Evolutionary conservation across 2,888 invertebrate species (phyloP).

Genomic region (Torymus aiolomorphi): DNA sequence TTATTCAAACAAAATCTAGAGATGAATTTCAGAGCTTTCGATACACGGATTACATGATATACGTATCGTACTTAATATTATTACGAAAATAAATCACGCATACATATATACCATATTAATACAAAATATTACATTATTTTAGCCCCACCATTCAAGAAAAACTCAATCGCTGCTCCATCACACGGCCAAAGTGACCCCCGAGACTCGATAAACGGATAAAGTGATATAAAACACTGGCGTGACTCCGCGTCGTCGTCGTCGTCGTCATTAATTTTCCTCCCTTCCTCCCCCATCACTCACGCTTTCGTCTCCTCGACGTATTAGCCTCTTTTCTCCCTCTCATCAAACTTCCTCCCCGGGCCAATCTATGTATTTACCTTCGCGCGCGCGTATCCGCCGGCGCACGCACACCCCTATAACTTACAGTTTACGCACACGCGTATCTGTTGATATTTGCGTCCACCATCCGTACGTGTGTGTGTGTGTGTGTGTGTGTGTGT

Average conservation of each 20-base stretch:
- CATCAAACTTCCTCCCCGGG: conserved; percentile 1
- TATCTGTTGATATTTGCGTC: too few species aligned
- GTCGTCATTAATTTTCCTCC: conserved; percentile 36
- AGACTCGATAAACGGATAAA: conserved; percentile 35
- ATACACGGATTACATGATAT: too few species aligned
- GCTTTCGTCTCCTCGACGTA: neutral
- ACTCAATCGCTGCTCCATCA: conserved; percentile 7
- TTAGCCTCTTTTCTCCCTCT: conserved; percentile 7
- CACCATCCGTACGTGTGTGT: too few species aligned
- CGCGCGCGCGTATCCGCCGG: neutral
- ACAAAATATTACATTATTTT: too few species aligned
- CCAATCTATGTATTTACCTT: too few species aligned
- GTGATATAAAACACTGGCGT: conserved; percentile 24
- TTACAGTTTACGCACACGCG: too few species aligned
- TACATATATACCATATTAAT: too few species aligned
- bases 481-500: too few species aligned
- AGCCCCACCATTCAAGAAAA: conserved; percentile 5
- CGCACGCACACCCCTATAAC: neutral
- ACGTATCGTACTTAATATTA: too few species aligned
- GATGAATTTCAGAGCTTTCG: too few species aligned
- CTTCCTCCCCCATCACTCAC: neutral
- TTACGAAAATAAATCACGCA: too few species aligned
- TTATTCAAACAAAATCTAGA: too few species aligned
- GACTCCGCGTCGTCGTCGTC: conserved; percentile 6
- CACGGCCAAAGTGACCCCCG: neutral